Evolutionary conservation across 2,113 vertebrate genomes (phyloP), one percentile per base, ranked within the genome.

Genomic region (Peromyscus maniculatus): DNA sequence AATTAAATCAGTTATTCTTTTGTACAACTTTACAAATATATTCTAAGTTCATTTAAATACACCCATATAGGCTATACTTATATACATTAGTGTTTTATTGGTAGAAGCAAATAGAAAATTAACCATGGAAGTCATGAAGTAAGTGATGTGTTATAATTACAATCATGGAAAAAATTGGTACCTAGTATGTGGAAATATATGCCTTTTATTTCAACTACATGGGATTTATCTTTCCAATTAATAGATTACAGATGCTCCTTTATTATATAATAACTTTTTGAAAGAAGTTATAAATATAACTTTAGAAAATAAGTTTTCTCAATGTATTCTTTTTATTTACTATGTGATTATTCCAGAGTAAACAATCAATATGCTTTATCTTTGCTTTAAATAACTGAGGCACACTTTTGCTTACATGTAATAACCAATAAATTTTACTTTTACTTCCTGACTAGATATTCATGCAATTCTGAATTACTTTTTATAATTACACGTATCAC

Each of bases 31-130:
- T 86, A 64, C 22, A 87, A 15, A 79, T 88, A 52, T 79, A 84
- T 90, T 97, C 31, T 83, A 78, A 36, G 6, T 88, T 90, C 7
- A 83, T 72, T 9, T 88, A 97, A 94, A 43, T 92, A 71, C 5
- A 90, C 39, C 72, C 92, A 1, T 28, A 69, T 79, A 17, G 87
- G 12, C 46, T 88, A 87, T 67, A 17, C 21, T 33, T 69, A 84
- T 0, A 87, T 62, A 88, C 92, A 57, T 87, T 10, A 82, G n/a
- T 62, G 8, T 82, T 87, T 69, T 1, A 89, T 57, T 96, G 12
- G 6, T 94, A 84, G 67, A 87, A 87, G 7, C 78, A 26, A 21
- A 4, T 91, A 90, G 33, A 59, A 97, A 88, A 92, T 94, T 75
- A 72, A 72, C 24, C 74, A 83, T 72, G 52, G 78, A 96, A 90